Evolutionary conservation across 2,797 vertebrate genomes (phyloP), one percentile per base, ranked within the genome.

Genomic region (Rhinogobio ventralis): DNA sequence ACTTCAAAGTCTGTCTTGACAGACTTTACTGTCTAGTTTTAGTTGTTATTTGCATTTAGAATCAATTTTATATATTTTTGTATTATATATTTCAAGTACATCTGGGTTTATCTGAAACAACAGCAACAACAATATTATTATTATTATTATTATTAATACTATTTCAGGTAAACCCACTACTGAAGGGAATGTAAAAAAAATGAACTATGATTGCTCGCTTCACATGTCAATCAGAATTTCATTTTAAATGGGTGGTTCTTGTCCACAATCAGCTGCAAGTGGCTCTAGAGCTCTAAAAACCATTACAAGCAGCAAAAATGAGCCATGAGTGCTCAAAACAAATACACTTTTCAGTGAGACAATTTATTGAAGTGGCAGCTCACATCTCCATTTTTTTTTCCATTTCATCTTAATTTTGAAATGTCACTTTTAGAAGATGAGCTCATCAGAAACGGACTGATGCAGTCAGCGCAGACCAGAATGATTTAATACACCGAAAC

Each of bases 401-500:
- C 36, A 4, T 78, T 25, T 42, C 13, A 3, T 39, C 66, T 60
- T 76, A n/a, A 76, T 76, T 60, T 55, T 28, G 30, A 62, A 17
- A 39, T 39, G 30, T 76, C 51, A 57, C 2, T 57, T 60, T 42
- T 36, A 36, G 33, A 76, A 60, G 74, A 76, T 15, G 13, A 81
- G 51, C 67, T 69, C 51, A 81, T 57, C 33, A 13, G 33, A 17
- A 62, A 42, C 1, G 13, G 51, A 25, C 74, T 76, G 51, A 57
- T 57, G 53, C 13, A 57, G 74, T 76, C 33, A n/a, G 64, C 15
- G 15, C 36, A 9, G 42, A 55, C 33, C 49, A 33, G 64, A 69
- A 60, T 69, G 73, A 78, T 84, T 84, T 78, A 78, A 73, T 42
- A 79, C n/a, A 45, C 71, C 33, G 82, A 76, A 68, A 72, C 60